Conservation (phyloP, 1,140 invertebrate genomes). For the Harpegnathos saltator region DNA sequence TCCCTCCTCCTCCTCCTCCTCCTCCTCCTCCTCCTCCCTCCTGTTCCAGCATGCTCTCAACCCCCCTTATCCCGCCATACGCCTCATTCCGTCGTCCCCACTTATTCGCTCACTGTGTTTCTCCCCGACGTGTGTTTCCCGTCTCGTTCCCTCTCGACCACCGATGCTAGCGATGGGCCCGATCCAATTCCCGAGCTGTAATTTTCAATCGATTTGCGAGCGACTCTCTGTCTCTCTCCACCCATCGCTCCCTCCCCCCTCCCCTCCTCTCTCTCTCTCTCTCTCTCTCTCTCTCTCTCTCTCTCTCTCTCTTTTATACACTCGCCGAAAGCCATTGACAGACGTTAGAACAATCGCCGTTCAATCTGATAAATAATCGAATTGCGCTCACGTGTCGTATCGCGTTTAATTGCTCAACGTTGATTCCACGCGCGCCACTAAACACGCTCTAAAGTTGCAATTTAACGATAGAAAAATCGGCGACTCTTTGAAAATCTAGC, state of each 20-base stretch:
- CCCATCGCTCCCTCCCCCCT: conserved; percentile 44
- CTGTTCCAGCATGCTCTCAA: neutral
- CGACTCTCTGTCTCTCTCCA: conserved; percentile 76
- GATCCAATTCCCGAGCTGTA: conserved; percentile 61
- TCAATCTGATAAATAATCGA: conserved; percentile 56
- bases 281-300: neutral
- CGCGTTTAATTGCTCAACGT: conserved; percentile 14
- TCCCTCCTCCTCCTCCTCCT: conserved; percentile 6
- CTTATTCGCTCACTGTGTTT: conserved; percentile 45
- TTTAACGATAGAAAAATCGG: neutral
- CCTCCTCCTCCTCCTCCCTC: conserved; percentile 14
- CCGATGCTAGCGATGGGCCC: conserved; percentile 47
- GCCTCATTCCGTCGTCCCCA: conserved; percentile 52
- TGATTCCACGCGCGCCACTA: conserved; percentile 12
- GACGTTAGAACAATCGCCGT: conserved; percentile 53
- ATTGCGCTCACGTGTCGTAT: conserved; percentile 23
- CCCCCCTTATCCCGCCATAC: neutral
- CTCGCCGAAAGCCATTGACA: conserved; percentile 45
- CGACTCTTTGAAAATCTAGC: neutral
- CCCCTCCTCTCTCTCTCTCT: neutral
- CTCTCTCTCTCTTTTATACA: neutral
- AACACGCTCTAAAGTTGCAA: too few relatives aligned
- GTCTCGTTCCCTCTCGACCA: conserved; percentile 21
- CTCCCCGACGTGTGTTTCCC: conserved; percentile 54
- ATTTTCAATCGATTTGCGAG: conserved; percentile 76